Conservation (phyloP, 2,113 vertebrate species). For the Edolisoma coerulescens region DNA sequence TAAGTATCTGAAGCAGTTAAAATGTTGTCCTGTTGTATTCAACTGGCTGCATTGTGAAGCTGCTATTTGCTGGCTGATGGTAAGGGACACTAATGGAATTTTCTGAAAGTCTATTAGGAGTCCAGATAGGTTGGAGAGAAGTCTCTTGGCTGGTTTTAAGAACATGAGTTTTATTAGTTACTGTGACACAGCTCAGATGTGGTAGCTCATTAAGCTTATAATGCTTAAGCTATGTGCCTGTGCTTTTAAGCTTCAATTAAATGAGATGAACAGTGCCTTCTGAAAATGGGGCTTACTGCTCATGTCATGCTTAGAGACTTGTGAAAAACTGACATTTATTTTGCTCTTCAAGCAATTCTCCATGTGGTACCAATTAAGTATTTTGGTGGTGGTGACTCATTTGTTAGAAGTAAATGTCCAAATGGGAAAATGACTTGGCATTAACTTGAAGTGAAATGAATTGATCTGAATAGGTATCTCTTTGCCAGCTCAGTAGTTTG, state of each 20-base stretch:
- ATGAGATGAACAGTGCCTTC: background rate
- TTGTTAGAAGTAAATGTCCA: background rate
- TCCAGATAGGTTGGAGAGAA: background rate
- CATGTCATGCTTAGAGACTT: background rate
- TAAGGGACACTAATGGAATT: background rate
- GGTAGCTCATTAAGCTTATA: background rate
- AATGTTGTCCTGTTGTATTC: background rate
- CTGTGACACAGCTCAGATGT: background rate
- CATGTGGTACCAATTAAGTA: background rate
- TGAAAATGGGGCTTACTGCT: background rate
- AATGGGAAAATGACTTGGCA: conserved; percentile 4
- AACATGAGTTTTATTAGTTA: background rate
- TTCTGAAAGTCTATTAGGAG: background rate
- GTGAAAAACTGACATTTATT: background rate
- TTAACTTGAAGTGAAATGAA: background rate
- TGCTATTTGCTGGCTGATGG: background rate
- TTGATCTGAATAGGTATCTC: background rate
- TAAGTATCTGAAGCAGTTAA: background rate
- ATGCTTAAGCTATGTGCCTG: background rate
- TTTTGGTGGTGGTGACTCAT: background rate
- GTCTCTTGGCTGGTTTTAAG: background rate
- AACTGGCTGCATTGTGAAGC: background rate
- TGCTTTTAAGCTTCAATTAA: background rate
- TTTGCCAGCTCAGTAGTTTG: background rate
- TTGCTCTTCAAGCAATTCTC: background rate